Conservation (phyloP, 2,888 invertebrate genomes). For the Drosophila mimetica region DNA sequence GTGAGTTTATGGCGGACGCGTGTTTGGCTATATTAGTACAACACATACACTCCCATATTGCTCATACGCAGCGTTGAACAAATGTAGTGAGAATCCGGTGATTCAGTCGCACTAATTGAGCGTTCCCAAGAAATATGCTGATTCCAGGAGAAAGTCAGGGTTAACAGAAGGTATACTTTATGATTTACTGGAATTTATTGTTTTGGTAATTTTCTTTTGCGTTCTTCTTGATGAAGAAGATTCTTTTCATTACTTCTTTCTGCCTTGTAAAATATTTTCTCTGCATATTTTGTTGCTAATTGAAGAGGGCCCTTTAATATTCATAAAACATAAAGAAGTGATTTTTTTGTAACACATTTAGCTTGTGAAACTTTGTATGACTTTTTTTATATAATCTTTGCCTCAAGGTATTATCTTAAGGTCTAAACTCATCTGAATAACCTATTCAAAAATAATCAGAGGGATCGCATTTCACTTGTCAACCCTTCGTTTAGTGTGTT, state of each 20-base stretch:
- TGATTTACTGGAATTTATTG: conserved; percentile 44
- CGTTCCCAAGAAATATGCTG: conserved; percentile 41
- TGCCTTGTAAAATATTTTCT: not conserved
- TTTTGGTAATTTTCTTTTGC: conserved; percentile 21
- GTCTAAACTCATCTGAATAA: conserved; percentile 6
- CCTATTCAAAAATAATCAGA: conserved; percentile 6
- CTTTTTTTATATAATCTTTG: not conserved
- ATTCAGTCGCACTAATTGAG: conserved; percentile 38
- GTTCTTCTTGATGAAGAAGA: conserved; percentile 10
- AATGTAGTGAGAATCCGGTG: conserved; percentile 22
- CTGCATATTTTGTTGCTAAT: not conserved
- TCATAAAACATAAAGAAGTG: no score
- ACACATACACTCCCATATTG: conserved; percentile 33
- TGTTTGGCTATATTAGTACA: conserved; percentile 11
- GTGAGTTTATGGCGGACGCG: conserved; percentile 49
- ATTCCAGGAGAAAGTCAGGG: conserved; percentile 35
- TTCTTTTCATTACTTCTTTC: conserved; percentile 1
- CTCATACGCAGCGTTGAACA: conserved; percentile 62
- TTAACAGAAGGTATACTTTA: conserved; percentile 36
- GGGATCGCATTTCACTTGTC: conserved; percentile 42
- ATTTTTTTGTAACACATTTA: no score
- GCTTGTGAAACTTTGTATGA: no score
- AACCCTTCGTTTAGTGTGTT: conserved; percentile 36
- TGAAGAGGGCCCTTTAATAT: not conserved
- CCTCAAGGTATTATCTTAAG: not conserved